phyloP scores from a whole-genome alignment of 2,888 invertebrate species.

The Scelioninae gen. 1 region DNA sequence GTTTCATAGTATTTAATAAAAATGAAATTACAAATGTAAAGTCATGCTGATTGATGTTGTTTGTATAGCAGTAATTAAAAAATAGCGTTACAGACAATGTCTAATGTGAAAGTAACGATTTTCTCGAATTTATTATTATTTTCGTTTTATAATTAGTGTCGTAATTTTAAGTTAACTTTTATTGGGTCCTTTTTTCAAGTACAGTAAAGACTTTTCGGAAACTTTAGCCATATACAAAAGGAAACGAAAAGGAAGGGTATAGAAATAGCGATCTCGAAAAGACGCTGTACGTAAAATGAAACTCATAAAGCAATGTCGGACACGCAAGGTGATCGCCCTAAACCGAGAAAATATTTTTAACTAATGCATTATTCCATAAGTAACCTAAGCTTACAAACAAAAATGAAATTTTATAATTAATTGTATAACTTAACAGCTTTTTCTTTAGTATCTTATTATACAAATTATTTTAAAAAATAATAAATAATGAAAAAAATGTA shows the following conservation, averaged over 20 bases:
- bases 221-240: slow-evolving; percentile 1
- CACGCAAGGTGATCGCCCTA: slow-evolving; percentile 77
- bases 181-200: not conserved
- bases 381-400: slow-evolving; percentile 10
- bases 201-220: not conserved
- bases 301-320: slow-evolving; percentile 80
- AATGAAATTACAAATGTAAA: slow-evolving; percentile 7
- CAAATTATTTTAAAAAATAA: too few species aligned
- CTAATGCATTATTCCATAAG: too few species aligned
- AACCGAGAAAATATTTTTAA: slow-evolving; percentile 38
- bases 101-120: not conserved
- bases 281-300: slow-evolving; percentile 81
- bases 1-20: slow-evolving; percentile 14
- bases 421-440: too few species aligned
- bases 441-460: too few species aligned
- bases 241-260: not conserved
- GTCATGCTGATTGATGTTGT: slow-evolving; percentile 15
- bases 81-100: slow-evolving; percentile 1
- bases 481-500: too few species aligned
- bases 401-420: too few species aligned
- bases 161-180: not conserved
- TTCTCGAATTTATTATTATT: slow-evolving; percentile 5
- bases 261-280: slow-evolving; percentile 37
- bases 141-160: not conserved
- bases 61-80: slow-evolving; percentile 9